Evolutionary conservation across 2,113 vertebrate genomes (phyloP), one percentile per base, ranked within the genome.

Genomic region (Lipophrys pholis): DNA sequence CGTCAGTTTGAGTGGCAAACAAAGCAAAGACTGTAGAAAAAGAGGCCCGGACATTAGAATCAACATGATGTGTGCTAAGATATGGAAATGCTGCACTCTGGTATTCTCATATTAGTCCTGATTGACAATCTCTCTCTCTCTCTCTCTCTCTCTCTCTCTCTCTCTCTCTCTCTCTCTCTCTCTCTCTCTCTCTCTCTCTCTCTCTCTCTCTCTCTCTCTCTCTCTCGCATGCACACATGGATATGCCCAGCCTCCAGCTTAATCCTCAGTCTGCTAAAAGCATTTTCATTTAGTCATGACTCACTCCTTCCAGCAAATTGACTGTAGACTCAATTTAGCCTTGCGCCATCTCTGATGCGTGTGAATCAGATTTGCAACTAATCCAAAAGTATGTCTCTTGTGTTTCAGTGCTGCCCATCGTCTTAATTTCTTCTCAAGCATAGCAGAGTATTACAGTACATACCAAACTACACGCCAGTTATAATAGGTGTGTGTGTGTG

Each of bases 201-300:
- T n/a, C n/a, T n/a, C n/a, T n/a, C n/a, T n/a, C n/a, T n/a, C n/a
- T n/a, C n/a, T n/a, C n/a, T n/a, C n/a, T n/a, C n/a, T n/a, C n/a
- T n/a, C n/a, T n/a, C n/a, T n/a, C n/a, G n/a, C 21, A 30, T 30
- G 21, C 21, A 30, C 21, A 30, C 21, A 30, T 30, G 36, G 39
- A 52, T 60, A 53, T 30, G 41, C 39, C 41, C 39, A 11, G 40
- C 43, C 51, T 73, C 12, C 30, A 69, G 15, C 73, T 55, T 82
- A 82, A 86, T 84, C 83, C 71, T 7, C 11, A 36, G 58, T 60
- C 45, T 45, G 67, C 68, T 83, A 70, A 87, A 89, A 84, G 80
- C 73, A 59, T 87, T 80, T 81, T 82, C 59, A 86, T 79, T 81
- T 73, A 83, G 76, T 68, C 64, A 63, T 84, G 83, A 87, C 71